phyloP scores from a whole-genome alignment of 2,888 invertebrate species.

The Cinara cedri region DNA sequence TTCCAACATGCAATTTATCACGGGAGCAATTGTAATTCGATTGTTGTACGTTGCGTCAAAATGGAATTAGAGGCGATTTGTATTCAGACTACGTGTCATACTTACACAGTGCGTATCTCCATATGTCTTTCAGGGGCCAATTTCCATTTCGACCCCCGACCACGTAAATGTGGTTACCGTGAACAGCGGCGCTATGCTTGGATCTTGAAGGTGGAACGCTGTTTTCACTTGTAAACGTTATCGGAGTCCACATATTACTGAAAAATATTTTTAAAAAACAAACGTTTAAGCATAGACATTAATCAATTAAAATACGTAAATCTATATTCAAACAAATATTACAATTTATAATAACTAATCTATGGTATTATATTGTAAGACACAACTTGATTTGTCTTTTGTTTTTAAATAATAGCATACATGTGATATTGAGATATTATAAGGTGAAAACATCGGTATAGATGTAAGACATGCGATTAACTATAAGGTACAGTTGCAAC shows the following conservation, averaged over 20 bases:
- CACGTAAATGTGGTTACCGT: slow-evolving; percentile 79
- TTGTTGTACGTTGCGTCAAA: slow-evolving; percentile 44
- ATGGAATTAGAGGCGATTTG: slow-evolving; percentile 44
- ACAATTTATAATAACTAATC: too few relatives aligned
- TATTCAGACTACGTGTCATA: slow-evolving; percentile 55
- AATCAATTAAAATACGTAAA: too few relatives aligned
- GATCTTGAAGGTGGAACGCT: slow-evolving; percentile 74
- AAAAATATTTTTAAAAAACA: not conserved
- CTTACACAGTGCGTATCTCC: slow-evolving; percentile 79
- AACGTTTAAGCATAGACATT: too few relatives aligned
- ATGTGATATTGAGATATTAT: not conserved
- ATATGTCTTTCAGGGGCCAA: slow-evolving; percentile 82
- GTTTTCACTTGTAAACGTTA: slow-evolving; percentile 66
- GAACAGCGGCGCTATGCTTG: slow-evolving; percentile 82
- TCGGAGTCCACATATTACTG: slow-evolving; percentile 68
- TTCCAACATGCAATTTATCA: slow-evolving; percentile 19
- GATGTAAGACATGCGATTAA: slow-evolving; percentile 27
- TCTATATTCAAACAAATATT: too few relatives aligned
- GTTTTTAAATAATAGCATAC: too few relatives aligned
- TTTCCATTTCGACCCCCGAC: slow-evolving; percentile 84
- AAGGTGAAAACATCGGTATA: too few relatives aligned
- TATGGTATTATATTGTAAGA: too few relatives aligned
- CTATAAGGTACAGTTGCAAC: too few relatives aligned
- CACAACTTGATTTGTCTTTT: too few relatives aligned
- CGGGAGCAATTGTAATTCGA: slow-evolving; percentile 41